These are phyloP conservation scores for Platichthys stellatus DNA, from an alignment of 2,113 vertebrate species.

Conservation along the genomic window DNA sequence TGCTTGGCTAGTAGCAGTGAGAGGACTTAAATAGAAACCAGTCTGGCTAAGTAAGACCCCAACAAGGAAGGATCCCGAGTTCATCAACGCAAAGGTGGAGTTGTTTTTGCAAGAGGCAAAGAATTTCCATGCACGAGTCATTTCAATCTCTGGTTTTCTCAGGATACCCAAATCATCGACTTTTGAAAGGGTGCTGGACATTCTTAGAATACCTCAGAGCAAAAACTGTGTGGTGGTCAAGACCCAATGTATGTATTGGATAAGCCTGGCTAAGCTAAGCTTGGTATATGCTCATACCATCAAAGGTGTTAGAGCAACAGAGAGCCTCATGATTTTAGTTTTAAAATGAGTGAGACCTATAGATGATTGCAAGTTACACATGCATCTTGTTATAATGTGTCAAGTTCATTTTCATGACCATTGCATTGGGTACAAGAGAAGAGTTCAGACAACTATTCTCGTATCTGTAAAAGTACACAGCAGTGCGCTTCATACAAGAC, in stretches of 20 bases:
- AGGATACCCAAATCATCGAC: background rate
- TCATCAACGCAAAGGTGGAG: background rate
- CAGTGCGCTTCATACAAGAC: background rate
- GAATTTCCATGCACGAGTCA: background rate
- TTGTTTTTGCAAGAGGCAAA: background rate
- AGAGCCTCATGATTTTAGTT: slow-evolving; percentile 8
- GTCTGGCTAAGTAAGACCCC: background rate
- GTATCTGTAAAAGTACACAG: no score
- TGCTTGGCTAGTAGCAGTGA: background rate
- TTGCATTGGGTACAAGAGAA: no score
- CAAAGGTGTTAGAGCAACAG: slow-evolving; percentile 13
- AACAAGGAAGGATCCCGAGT: background rate
- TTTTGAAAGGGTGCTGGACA: slow-evolving; percentile 6
- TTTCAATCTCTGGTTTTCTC: background rate
- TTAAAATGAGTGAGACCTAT: background rate
- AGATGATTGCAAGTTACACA: background rate
- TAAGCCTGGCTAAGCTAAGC: slow-evolving; percentile 32
- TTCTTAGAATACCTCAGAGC: slow-evolving; percentile 47
- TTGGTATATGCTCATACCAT: slow-evolving; percentile 26
- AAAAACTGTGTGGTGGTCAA: slow-evolving; percentile 27
- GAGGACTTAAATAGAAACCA: background rate
- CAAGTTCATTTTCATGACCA: no score
- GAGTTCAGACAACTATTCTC: no score
- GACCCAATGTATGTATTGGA: slow-evolving; percentile 33
- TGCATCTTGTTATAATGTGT: background rate